These are phyloP conservation scores for Drosophila austrosaltans DNA, from an alignment of 2,888 invertebrate species.

Conservation along the genomic window DNA sequence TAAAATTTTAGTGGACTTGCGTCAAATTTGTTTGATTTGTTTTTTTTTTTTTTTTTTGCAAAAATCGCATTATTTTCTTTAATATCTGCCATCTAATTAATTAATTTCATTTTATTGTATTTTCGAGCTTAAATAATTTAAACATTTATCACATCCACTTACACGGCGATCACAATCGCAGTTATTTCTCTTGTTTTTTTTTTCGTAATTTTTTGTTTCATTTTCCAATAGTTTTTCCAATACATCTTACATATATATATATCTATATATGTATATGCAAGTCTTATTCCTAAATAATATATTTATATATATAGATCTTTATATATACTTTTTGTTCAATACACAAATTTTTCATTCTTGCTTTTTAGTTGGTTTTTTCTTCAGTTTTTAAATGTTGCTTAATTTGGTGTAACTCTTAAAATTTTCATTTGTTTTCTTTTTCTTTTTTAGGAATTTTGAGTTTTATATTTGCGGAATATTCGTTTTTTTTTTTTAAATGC, in stretches of 20 bases:
- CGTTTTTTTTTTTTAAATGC: background rate
- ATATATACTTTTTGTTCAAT: constrained; percentile 54
- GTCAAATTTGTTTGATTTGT: constrained; percentile 36
- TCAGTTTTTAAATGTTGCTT: constrained; percentile 24
- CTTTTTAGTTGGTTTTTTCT: constrained; percentile 37
- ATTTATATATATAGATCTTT: constrained; percentile 39
- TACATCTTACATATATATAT: constrained; percentile 34
- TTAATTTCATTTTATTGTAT: constrained; percentile 53
- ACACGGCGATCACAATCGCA: constrained; percentile 79
- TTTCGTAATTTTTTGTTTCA: constrained; percentile 36
- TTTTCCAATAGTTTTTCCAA: constrained; percentile 24
- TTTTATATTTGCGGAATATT: constrained; percentile 75
- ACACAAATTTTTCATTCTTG: constrained; percentile 48
- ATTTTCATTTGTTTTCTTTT: constrained; percentile 36
- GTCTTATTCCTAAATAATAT: constrained; percentile 46
- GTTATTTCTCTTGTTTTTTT: constrained; percentile 52
- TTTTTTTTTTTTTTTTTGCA: constrained; percentile 41
- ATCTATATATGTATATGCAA: constrained; percentile 37
- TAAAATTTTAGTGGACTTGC: constrained; percentile 67
- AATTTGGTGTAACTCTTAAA: constrained; percentile 56
- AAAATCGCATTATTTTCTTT: constrained; percentile 63
- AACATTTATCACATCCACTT: constrained; percentile 83
- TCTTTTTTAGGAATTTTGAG: constrained; percentile 78
- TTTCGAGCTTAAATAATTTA: constrained; percentile 76
- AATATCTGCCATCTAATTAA: constrained; percentile 57